Evolutionary conservation across 2,888 invertebrate genomes (phyloP).

Genomic region (Aelia acuminata): DNA sequence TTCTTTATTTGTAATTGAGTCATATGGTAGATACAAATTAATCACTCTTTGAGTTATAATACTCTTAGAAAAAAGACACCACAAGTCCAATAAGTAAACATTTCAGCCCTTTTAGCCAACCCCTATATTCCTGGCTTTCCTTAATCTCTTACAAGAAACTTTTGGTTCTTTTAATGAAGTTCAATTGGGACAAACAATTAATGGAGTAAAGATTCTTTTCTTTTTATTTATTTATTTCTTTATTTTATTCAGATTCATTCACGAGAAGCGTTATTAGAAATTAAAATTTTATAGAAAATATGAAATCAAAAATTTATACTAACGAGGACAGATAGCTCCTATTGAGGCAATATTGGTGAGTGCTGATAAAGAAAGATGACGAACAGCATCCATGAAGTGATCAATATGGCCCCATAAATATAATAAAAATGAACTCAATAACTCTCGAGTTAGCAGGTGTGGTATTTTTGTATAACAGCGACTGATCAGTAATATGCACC

Average conservation of each 20-base stretch:
- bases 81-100: too few species aligned
- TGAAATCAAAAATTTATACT: not conserved
- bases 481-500: slow-evolving; percentile 64
- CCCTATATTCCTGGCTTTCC: too few species aligned
- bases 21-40: too few species aligned
- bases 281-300: not conserved
- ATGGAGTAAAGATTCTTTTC: too few species aligned
- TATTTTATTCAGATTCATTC: not conserved
- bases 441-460: slow-evolving; percentile 56
- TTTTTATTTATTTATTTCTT: too few species aligned
- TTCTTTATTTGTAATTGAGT: too few species aligned
- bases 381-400: slow-evolving; percentile 77
- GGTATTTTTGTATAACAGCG: slow-evolving; percentile 43
- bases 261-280: not conserved
- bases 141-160: too few species aligned
- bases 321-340: slow-evolving; percentile 22
- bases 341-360: slow-evolving; percentile 69
- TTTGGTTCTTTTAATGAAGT: too few species aligned
- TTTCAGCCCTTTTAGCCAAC: too few species aligned
- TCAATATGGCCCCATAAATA: slow-evolving; percentile 76
- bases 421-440: slow-evolving; percentile 68
- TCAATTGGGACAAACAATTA: too few species aligned
- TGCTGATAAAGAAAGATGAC: slow-evolving; percentile 74
- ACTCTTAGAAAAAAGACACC: too few species aligned
- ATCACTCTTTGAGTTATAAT: too few species aligned